Percentiles rank a stretch among this genome's conserved stretches.
Evolutionary conservation across 2,113 vertebrate genomes (phyloP).

Genomic region (Saguinus imperator): DNA sequence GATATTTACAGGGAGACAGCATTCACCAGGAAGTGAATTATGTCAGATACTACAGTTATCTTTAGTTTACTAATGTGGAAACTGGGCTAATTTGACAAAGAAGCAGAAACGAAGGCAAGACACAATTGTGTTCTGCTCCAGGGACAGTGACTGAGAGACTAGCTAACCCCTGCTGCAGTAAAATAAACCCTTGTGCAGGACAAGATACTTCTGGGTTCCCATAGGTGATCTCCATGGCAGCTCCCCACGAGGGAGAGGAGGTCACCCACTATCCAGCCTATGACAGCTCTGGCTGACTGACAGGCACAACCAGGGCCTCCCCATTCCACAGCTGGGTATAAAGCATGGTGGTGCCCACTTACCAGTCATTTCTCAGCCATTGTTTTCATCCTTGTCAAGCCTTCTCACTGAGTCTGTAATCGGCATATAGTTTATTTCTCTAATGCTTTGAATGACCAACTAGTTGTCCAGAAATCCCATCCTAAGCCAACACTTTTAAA

Average conservation of each 20-base stretch:
- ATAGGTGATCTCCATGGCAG: neutral
- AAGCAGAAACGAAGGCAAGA: neutral
- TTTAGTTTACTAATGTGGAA: neutral
- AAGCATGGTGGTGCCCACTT: fast-evolving
- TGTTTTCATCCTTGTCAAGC: neutral
- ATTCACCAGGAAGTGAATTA: neutral
- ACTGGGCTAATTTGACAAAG: neutral
- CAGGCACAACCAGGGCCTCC: fast-evolving
- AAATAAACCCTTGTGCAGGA: no score
- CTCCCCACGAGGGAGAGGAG: neutral
- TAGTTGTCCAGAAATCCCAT: neutral
- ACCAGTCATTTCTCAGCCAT: no score
- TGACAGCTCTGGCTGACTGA: fast-evolving
- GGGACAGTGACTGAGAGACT: neutral
- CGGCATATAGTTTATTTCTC: neutral
- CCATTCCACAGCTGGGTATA: no score
- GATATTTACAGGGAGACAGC: neutral
- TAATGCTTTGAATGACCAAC: neutral
- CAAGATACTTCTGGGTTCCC: neutral
- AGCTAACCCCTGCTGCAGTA: fast-evolving
- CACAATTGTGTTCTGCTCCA: neutral
- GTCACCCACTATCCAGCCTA: no score
- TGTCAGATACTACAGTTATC: neutral
- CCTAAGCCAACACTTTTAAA: neutral
- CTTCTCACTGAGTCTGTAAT: neutral